A percentile compares a stretch with the other conserved stretches of the same genome.
phyloP scores from a whole-genome alignment of 2,113 vertebrate genomes.

The Elgaria multicarinata region DNA sequence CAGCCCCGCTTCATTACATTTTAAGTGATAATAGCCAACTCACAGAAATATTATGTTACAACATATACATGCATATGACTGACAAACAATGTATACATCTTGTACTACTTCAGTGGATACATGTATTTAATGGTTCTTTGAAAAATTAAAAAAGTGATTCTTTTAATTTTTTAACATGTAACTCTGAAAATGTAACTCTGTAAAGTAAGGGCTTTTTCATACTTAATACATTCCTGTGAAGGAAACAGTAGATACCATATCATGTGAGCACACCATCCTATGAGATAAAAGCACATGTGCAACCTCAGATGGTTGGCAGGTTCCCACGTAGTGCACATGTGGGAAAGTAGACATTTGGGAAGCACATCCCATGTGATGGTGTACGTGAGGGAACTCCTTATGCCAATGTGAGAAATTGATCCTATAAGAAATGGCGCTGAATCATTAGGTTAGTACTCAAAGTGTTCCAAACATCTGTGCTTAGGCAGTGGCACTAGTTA shows the following conservation, averaged over 20 bases:
- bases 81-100: constrained; percentile 17
- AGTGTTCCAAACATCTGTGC: neutral
- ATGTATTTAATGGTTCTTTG: constrained; percentile 5
- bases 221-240: neutral
- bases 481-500: neutral
- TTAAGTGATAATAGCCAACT: constrained; percentile 42
- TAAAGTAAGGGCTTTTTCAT: neutral
- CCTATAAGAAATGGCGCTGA: neutral
- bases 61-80: constrained; percentile 21
- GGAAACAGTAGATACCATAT: neutral
- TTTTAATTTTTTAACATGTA: neutral
- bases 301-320: neutral
- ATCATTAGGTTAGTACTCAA: neutral
- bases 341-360: neutral
- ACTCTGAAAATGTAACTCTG: neutral
- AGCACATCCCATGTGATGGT: neutral
- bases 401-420: neutral
- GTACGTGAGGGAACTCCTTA: neutral
- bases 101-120: neutral
- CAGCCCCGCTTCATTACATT: constrained; percentile 20
- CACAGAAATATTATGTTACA: constrained; percentile 32
- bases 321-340: neutral
- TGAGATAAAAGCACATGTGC: neutral
- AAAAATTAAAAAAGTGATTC: neutral
- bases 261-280: neutral